Percentiles rank a stretch among this genome's conserved stretches.
Evolutionary conservation across 2,797 vertebrate genomes (phyloP).

Genomic region (Crotalus adamanteus): DNA sequence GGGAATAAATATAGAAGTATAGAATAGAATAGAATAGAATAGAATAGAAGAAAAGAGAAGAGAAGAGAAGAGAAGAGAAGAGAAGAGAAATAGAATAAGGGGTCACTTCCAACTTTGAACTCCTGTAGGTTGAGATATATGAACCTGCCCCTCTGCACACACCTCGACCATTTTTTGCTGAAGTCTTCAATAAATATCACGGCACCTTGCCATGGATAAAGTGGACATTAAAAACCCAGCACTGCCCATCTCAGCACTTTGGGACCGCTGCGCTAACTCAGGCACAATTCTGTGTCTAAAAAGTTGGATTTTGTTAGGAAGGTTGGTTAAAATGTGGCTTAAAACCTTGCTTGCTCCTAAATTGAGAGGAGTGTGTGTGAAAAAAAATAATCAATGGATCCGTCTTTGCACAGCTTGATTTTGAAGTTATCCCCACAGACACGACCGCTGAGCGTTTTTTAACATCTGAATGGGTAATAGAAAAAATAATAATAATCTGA

Average conservation of each 20-base stretch:
- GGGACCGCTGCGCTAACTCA: constrained; percentile 44
- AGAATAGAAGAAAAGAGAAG: too few species aligned
- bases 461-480: constrained; percentile 54
- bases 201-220: constrained; percentile 53
- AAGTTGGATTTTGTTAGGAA: constrained; percentile 52
- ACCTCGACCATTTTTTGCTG: constrained; percentile 49
- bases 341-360: not conserved
- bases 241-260: constrained; percentile 52
- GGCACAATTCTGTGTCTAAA: constrained; percentile 41
- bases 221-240: constrained; percentile 59
- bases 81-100: not conserved
- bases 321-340: constrained; percentile 44
- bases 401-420: constrained; percentile 38
- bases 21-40: too few species aligned
- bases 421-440: constrained; percentile 48
- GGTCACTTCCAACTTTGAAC: constrained; percentile 37
- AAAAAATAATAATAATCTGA: constrained; percentile 39
- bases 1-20: too few species aligned
- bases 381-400: not conserved
- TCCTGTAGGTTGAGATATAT: constrained; percentile 49
- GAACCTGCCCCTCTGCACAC: not conserved
- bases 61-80: too few species aligned
- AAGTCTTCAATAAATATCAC: constrained; percentile 57
- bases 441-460: constrained; percentile 57
- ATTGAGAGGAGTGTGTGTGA: not conserved